Evolutionary conservation across 2,113 vertebrate species (phyloP), one percentile per base, ranked within the genome.

Genomic region (Periophthalmus modestus): DNA sequence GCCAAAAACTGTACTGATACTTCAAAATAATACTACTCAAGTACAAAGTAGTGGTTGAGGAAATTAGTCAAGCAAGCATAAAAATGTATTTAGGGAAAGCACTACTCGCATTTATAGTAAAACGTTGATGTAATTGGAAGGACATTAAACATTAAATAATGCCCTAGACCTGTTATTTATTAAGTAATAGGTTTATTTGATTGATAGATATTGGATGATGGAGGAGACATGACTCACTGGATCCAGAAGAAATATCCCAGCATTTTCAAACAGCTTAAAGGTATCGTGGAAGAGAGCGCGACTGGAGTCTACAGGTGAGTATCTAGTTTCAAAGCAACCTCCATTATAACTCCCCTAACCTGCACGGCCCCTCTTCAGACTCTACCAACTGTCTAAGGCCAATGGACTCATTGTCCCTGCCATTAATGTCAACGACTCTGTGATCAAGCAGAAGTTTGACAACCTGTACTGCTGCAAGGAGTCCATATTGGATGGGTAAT

Each of bases 401-500:
- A 95, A 95, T 21, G 94, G 91, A 68, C 93, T 98, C 47, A 96
- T 94, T 18, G 93, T 97, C 74, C 96, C 97, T 0, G 96, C 96
- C 65, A 98, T 98, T 90, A 98, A 98, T 2, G 94, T 97, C 74
- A 98, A 97, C 0, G 97, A 98, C 86, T 98, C 96, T 0, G 95
- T 98, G 82, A 97, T 96, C 48, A 98, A 98, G 79, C 97, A 98
- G 92, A 98, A 97, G 79, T 98, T 98, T 75, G 96, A 98, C 92
- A 97, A 96, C 93, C 92, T 97, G 2, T 98, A 98, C 89, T 96
- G 96, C 90, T 97, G 97, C 94, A 89, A 95, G 70, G 97, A 98
- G 87, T 98, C 96, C 62, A 95, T 98, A 88, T 89, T 98, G 85
- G 96, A 98, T 0, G 96, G 97, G 97, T 98, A 91, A 74, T 43